Percentiles rank a stretch among this genome's conserved stretches.
Evolutionary conservation across 1,140 invertebrate genomes (phyloP).

Genomic region (Colletes gigas): DNA sequence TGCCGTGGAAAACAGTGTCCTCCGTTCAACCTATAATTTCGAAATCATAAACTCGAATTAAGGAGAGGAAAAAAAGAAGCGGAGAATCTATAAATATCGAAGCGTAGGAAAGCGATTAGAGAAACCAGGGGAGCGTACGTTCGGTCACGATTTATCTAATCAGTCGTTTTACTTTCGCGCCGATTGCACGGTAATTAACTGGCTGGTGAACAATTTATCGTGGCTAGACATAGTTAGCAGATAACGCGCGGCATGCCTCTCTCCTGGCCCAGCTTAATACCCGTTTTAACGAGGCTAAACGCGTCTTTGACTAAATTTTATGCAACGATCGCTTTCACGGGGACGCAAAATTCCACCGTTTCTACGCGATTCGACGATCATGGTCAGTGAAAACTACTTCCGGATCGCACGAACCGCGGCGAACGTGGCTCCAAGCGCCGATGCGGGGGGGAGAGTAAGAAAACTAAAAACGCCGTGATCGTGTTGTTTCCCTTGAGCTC

Average conservation of each 20-base stretch:
- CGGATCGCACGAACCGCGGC: neutral
- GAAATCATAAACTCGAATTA: neutral
- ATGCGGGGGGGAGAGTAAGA: neutral
- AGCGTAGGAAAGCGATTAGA: neutral
- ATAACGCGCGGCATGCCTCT: slow-evolving; percentile 6
- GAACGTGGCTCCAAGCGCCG: neutral
- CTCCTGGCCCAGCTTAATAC: slow-evolving; percentile 16
- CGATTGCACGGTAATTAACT: slow-evolving; percentile 5
- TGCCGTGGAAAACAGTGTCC: neutral
- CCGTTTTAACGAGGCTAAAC: neutral
- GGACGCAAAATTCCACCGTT: neutral
- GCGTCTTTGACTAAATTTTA: slow-evolving; percentile 1
- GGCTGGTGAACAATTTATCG: slow-evolving; percentile 30
- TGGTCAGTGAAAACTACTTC: neutral
- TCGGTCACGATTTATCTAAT: slow-evolving; percentile 19
- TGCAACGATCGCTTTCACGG: slow-evolving; percentile 9
- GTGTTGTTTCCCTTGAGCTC: neutral
- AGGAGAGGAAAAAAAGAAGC: neutral
- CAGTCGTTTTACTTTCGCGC: slow-evolving; percentile 21
- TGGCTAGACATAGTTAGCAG: slow-evolving; percentile 6
- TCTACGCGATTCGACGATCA: neutral
- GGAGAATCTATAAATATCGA: neutral
- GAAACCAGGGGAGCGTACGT: neutral
- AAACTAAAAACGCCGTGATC: neutral
- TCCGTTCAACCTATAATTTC: neutral